Conservation (phyloP, 2,113 vertebrate genomes). For the Catharus fuscescens region DNA sequence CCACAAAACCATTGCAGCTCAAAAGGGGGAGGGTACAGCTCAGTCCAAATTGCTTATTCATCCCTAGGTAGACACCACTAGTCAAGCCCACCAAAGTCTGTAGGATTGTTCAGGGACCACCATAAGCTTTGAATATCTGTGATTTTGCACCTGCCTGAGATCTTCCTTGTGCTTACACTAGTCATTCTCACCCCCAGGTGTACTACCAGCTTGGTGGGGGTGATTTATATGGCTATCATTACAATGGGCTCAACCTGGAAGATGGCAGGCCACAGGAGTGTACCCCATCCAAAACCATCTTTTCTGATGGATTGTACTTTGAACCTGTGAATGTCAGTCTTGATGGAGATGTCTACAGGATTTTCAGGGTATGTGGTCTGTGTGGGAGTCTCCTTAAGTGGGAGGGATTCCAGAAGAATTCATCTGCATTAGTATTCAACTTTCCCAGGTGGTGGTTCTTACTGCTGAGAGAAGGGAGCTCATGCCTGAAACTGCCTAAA, state of each 20-base stretch:
- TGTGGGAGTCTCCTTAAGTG: not conserved
- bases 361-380: conserved; percentile 64
- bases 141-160: not conserved
- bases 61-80: not conserved
- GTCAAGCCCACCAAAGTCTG: not conserved
- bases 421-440: not conserved
- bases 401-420: not conserved
- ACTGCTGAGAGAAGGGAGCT: not conserved
- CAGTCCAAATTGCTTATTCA: not conserved
- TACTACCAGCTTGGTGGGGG: conserved; percentile 18
- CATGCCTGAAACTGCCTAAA: not conserved
- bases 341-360: conserved; percentile 63
- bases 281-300: conserved; percentile 57
- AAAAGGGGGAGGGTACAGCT: not conserved
- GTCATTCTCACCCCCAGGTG: conserved; percentile 49
- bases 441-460: not conserved
- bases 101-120: not conserved
- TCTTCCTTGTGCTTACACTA: not conserved
- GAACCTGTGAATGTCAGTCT: conserved; percentile 54
- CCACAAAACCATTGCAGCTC: not conserved
- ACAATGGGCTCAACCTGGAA: conserved; percentile 63
- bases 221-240: conserved; percentile 60
- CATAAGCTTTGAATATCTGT: not conserved
- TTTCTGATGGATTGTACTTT: conserved; percentile 74
- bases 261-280: conserved; percentile 40